Evolutionary conservation across 1,140 invertebrate genomes (phyloP).

Genomic region (Sitobion miscanthi): DNA sequence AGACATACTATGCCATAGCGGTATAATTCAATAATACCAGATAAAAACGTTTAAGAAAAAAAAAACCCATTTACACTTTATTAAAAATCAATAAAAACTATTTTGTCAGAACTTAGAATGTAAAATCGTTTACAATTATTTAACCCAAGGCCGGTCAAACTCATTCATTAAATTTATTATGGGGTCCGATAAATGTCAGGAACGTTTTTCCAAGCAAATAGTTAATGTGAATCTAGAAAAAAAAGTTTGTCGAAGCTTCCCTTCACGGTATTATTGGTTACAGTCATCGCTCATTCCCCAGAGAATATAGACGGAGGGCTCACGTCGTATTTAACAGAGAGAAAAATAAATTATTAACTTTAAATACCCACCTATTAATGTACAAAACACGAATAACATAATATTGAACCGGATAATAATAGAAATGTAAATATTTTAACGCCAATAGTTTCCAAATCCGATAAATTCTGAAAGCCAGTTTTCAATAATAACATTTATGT

Average conservation of each 20-base stretch:
- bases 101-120: neutral
- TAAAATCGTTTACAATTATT: neutral
- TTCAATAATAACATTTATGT: neutral
- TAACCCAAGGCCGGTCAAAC: neutral
- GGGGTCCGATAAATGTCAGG: neutral
- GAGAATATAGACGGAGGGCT: neutral
- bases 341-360: conserved; percentile 33
- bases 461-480: neutral
- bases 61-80: neutral
- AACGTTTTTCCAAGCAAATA: conserved; percentile 11
- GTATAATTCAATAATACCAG: neutral
- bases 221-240: conserved; percentile 3
- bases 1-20: neutral
- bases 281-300: conserved; percentile 19
- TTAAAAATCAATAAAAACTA: neutral
- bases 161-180: neutral
- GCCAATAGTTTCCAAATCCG: neutral
- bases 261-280: neutral
- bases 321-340: neutral
- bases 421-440: conserved; percentile 21
- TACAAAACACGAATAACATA: neutral
- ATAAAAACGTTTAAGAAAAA: neutral
- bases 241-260: neutral
- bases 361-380: conserved; percentile 33
- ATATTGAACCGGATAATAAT: neutral